Conservation (phyloP, 2,888 invertebrate genomes). For the Imbricaverruca yamaguchii region DNA sequence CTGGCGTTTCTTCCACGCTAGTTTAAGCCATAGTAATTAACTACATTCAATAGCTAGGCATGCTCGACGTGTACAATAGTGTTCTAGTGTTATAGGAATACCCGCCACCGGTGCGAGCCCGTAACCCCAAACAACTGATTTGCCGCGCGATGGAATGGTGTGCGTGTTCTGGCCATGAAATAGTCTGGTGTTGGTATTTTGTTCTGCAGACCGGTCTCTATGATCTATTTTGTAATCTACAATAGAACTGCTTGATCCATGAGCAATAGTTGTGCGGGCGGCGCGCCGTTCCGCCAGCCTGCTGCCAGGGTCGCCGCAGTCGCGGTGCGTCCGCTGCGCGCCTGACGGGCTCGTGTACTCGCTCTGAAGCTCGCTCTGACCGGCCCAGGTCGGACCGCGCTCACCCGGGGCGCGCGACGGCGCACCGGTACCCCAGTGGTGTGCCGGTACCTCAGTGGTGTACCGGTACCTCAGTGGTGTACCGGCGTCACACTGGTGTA, state of each 20-base stretch:
- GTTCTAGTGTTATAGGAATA: not conserved
- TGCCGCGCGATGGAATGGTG: no score
- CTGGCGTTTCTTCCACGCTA: not conserved
- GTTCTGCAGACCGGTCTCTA: not conserved
- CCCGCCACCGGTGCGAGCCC: not conserved
- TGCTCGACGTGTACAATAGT: not conserved
- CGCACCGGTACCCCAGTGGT: no score
- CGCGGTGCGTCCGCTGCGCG: not conserved
- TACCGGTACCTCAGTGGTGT: no score
- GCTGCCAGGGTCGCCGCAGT: not conserved
- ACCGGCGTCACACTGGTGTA: no score
- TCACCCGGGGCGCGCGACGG: no score
- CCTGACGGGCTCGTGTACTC: no score
- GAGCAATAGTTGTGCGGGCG: not conserved
- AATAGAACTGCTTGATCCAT: not conserved
- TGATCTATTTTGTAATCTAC: not conserved
- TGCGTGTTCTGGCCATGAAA: not conserved
- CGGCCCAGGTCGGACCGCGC: no score
- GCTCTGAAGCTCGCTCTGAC: no score
- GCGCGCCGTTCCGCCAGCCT: not conserved
- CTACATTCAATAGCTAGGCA: not conserved
- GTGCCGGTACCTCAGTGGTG: no score
- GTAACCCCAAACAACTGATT: not conserved
- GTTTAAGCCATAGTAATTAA: constrained; percentile 17
- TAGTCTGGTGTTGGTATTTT: constrained; percentile 2